phyloP scores from a whole-genome alignment of 2,888 invertebrate species.

The Osmoderma eremita region DNA sequence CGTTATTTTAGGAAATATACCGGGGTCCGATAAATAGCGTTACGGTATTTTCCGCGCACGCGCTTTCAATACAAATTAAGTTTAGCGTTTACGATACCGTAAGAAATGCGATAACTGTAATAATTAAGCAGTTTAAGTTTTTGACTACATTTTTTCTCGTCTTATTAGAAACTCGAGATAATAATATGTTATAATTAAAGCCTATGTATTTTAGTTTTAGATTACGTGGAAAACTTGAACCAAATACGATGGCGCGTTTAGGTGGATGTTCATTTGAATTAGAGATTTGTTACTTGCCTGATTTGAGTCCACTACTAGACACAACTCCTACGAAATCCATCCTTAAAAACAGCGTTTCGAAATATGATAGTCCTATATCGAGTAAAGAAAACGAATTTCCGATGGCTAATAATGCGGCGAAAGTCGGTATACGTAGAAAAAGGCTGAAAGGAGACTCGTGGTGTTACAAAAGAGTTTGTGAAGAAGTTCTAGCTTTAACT shows the following conservation, averaged over 20 bases:
- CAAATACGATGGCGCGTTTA: constrained; percentile 53
- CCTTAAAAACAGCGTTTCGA: constrained; percentile 50
- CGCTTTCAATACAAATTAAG: too few relatives aligned
- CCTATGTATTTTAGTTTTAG: constrained; percentile 67
- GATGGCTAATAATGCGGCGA: constrained; percentile 47
- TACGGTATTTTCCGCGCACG: too few relatives aligned
- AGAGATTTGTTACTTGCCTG: constrained; percentile 71
- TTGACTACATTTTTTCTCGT: too few relatives aligned
- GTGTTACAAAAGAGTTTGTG: constrained; percentile 82
- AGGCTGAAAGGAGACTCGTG: constrained; percentile 81
- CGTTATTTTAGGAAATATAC: too few relatives aligned
- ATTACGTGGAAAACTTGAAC: constrained; percentile 72
- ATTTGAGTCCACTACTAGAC: constrained; percentile 52
- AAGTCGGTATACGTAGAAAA: constrained; percentile 76
- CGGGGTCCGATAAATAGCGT: too few relatives aligned
- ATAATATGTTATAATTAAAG: too few relatives aligned
- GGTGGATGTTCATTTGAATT: constrained; percentile 74
- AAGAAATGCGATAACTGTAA: too few relatives aligned
- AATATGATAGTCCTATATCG: neutral
- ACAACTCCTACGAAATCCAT: constrained; percentile 55
- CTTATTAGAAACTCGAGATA: too few relatives aligned
- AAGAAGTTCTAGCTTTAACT: constrained; percentile 72
- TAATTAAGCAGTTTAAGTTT: too few relatives aligned
- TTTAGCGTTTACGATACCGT: too few relatives aligned
- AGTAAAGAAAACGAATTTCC: neutral